These are phyloP conservation scores for Trilocha varians DNA, from an alignment of 2,888 invertebrate genomes.

Conservation along the genomic window DNA sequence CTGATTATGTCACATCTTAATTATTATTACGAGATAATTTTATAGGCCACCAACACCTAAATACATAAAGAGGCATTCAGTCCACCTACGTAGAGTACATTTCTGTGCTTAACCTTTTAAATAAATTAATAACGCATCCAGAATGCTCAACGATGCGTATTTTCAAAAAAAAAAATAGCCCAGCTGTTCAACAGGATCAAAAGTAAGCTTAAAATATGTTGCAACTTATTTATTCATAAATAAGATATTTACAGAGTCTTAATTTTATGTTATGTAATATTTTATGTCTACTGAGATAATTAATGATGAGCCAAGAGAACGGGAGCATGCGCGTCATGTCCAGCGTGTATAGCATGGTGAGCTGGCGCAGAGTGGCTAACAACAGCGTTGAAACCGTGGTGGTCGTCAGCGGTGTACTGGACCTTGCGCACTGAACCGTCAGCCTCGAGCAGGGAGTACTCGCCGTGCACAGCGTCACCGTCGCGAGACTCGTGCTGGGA, in stretches of 20 bases:
- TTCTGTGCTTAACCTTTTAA: no score
- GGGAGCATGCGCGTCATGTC: constrained; percentile 21
- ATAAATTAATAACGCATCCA: no score
- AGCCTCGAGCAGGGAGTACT: constrained; percentile 67
- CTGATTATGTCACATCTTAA: no score
- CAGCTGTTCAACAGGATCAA: no score
- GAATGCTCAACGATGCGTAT: no score
- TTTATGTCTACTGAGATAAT: constrained; percentile 4
- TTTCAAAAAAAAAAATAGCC: no score
- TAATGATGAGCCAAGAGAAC: constrained; percentile 35
- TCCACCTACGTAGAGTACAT: no score
- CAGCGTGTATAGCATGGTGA: constrained; percentile 24
- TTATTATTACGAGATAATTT: no score
- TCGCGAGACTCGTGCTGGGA: constrained; percentile 55
- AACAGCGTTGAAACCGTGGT: constrained; percentile 32
- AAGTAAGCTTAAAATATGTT: no score
- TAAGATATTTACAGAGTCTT: neutral
- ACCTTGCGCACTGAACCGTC: constrained; percentile 62
- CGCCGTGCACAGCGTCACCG: constrained; percentile 69
- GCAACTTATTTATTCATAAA: neutral
- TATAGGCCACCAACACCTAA: no score
- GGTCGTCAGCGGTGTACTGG: constrained; percentile 53
- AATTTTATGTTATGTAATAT: neutral
- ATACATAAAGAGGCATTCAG: no score
- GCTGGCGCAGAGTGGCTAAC: constrained; percentile 52